Percentiles rank a stretch among this genome's conserved stretches.
These are phyloP conservation scores for Peromyscus leucopus DNA, from an alignment of 2,113 vertebrate genomes.

Conservation along the genomic window DNA sequence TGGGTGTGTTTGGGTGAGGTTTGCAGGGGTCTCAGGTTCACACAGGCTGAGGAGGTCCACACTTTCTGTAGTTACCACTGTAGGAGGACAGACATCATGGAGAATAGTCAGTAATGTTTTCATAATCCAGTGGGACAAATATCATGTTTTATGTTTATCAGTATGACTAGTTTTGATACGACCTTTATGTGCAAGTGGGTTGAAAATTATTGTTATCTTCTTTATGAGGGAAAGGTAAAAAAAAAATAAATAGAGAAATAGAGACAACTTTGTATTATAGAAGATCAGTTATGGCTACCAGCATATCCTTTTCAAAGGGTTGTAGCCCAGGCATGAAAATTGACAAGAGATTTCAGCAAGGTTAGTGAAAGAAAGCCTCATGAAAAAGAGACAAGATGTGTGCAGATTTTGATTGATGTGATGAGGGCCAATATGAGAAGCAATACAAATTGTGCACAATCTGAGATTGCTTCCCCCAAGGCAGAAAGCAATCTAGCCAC, in stretches of 20 bases:
- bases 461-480: neutral
- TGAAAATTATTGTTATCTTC: neutral
- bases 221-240: neutral
- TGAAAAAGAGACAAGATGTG: neutral
- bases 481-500: slow-evolving; percentile 30
- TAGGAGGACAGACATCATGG: neutral
- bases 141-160: neutral
- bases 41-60: neutral
- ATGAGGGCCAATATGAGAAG: neutral
- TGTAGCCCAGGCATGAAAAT: neutral
- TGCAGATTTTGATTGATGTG: neutral
- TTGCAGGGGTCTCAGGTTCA: neutral
- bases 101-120: neutral
- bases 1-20: accelerated
- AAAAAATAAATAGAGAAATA: neutral
- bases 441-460: neutral
- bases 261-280: neutral
- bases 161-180: neutral
- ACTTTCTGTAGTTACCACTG: neutral
- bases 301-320: neutral
- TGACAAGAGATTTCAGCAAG: neutral
- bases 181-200: neutral
- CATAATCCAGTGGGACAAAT: neutral
- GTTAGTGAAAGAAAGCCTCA: neutral
- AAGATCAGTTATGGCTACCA: neutral